Evolutionary conservation across 2,113 vertebrate species (phyloP).

Genomic region (Camarhynchus parvulus): DNA sequence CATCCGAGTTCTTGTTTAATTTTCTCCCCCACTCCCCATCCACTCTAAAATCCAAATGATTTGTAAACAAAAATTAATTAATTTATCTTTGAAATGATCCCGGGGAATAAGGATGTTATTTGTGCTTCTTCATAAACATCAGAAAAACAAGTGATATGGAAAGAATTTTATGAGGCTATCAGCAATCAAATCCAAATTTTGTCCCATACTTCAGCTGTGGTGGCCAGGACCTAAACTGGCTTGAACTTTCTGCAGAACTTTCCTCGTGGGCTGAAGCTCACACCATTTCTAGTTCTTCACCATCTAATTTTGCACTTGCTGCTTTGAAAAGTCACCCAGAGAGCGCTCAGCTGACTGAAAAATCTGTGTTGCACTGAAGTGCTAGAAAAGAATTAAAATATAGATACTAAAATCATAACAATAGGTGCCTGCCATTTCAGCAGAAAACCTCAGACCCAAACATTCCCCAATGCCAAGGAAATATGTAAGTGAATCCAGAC

Average conservation of each 20-base stretch:
- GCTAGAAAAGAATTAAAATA: slow-evolving; percentile 40
- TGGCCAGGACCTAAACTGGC: neutral
- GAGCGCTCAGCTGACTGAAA: neutral
- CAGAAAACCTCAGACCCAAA: slow-evolving; percentile 34
- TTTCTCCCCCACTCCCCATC: neutral
- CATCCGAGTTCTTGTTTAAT: neutral
- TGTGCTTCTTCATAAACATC: neutral
- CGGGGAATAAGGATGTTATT: neutral
- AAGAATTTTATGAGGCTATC: neutral
- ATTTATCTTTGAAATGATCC: neutral
- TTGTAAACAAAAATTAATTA: neutral
- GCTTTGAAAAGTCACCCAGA: neutral
- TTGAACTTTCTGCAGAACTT: neutral
- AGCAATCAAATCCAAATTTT: neutral
- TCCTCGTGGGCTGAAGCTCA: neutral
- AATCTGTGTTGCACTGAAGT: neutral
- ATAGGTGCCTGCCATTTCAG: slow-evolving; percentile 12
- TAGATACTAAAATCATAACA: slow-evolving; percentile 1
- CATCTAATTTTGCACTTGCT: neutral
- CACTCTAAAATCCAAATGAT: neutral
- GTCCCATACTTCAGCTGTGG: neutral
- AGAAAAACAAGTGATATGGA: neutral
- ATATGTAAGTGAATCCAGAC: neutral
- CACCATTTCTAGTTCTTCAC: neutral
- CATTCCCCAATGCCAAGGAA: neutral